Evolutionary conservation across 2,888 invertebrate genomes (phyloP).

Genomic region (Eupithecia tripunctaria): DNA sequence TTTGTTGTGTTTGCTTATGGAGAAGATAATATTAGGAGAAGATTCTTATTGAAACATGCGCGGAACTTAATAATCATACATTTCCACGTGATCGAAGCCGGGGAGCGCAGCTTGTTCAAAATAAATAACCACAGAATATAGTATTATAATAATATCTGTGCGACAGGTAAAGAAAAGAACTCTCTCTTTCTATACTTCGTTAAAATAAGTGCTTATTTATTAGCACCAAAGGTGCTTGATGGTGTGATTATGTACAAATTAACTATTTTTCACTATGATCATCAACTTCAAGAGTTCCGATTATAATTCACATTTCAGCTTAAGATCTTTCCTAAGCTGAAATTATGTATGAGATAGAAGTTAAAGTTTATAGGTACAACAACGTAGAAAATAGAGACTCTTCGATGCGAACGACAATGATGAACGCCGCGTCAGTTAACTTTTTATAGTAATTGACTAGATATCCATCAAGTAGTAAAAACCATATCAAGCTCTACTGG

Average conservation of each 20-base stretch:
- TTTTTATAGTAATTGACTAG: conserved; percentile 31
- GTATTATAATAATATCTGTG: too few relatives aligned
- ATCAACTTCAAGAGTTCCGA: not conserved
- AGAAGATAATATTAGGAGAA: too few relatives aligned
- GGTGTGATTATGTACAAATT: not conserved
- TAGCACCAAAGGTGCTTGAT: not conserved
- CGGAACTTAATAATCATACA: too few relatives aligned
- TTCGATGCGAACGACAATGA: not conserved
- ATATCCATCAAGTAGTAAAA: conserved; percentile 41
- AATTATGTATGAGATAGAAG: not conserved
- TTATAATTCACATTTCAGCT: not conserved
- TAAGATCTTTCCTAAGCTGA: not conserved
- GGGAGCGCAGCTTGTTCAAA: too few relatives aligned
- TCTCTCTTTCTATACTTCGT: not conserved
- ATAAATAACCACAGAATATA: too few relatives aligned
- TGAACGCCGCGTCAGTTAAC: conserved; percentile 3
- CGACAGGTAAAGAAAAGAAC: not conserved
- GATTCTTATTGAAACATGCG: too few relatives aligned
- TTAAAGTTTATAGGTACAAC: not conserved
- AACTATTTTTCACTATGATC: not conserved
- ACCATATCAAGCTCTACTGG: conserved; percentile 42
- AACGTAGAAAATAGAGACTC: not conserved
- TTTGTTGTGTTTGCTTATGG: too few relatives aligned
- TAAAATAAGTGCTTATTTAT: not conserved
- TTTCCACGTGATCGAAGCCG: too few relatives aligned